Evolutionary conservation across 1,140 invertebrate genomes (phyloP).

Genomic region (Pseudomyrmex pallidus): DNA sequence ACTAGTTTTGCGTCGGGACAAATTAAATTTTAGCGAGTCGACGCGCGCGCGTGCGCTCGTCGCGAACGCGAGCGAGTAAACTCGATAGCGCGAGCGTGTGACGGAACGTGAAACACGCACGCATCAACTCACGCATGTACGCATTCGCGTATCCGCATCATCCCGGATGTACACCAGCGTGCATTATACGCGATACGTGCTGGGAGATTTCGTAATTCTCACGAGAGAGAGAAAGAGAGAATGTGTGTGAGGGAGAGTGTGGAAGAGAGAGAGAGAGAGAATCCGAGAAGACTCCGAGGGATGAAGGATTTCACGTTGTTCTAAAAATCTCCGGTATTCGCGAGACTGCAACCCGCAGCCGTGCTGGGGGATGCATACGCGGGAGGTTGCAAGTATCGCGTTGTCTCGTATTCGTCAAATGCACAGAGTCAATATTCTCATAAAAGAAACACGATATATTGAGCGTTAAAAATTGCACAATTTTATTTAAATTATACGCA

Average conservation of each 20-base stretch:
- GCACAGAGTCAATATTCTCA: neutral
- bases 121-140: constrained; percentile 32
- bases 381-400: constrained; percentile 1
- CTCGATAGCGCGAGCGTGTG: constrained; percentile 44
- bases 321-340: constrained; percentile 57
- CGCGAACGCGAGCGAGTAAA: constrained; percentile 44
- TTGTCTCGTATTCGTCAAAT: constrained; percentile 30
- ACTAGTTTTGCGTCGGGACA: constrained; percentile 50
- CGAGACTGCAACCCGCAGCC: constrained; percentile 28
- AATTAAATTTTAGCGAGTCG: constrained; percentile 54
- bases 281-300: constrained; percentile 37
- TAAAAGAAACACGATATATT: neutral
- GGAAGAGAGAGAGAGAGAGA: neutral
- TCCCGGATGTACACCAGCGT: constrained; percentile 41
- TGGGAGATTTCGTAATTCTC: constrained; percentile 60
- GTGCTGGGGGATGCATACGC: constrained; percentile 16
- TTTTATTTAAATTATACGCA: neutral
- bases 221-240: constrained; percentile 20
- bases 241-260: no score
- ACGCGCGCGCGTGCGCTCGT: constrained; percentile 10
- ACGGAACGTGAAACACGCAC: constrained; percentile 45
- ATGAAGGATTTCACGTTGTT: constrained; percentile 53
- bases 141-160: constrained; percentile 48
- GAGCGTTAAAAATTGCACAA: neutral
- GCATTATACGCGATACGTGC: constrained; percentile 52